Base-by-base conservation (phyloP, 1,140 invertebrate genomes). In the Listronotus bonariensis region DNA sequence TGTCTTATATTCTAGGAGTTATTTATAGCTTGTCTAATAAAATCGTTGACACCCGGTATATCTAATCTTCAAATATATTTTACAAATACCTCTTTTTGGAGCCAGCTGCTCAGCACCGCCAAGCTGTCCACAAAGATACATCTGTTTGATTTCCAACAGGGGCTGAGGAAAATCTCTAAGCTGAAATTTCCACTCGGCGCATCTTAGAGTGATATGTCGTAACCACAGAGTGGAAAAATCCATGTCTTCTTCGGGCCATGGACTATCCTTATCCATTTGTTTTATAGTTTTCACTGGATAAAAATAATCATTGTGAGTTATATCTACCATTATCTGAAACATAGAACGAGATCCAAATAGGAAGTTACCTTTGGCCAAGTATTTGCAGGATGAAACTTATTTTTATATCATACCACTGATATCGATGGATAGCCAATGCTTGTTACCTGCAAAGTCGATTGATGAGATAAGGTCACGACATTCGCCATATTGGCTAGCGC, bases 141-240 rank as follows among this genome's bases (percentile, higher is more conserved):
- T 84, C 51, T 89, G 85, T 67, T 88, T 86, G 34, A 97, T 90
- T 65, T 92, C 86, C 41, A 97, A 81, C 77, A 96, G 84, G 1
- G 94, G 92, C 74, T 97, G 95, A 0, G 96, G 95, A 77, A 98
- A 99, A 80, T 99, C 97, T n/a, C 97, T 82, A 57, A 99, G 82
- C 52, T 92, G 88, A 60, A 97, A 87, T 69, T 90, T 90, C 89
- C 93, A 96, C 71, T 89, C 88, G 18, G 85, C 85, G 68, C 93
- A 92, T 66, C 89, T 89, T 6, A 93, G 83, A 53, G 87, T 87
- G 10, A 98, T 86, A 38, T 88, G 86, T 8, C 96, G 86, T 70
- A 94, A 96, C 96, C 96, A 99, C 4, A 98, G 81, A 0, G 94
- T 97, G 0, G 85, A 87, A 80, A 98, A 99, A 73, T 96, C 91